Conservation (phyloP, 2,888 invertebrate species). For the Osmoderma eremita region DNA sequence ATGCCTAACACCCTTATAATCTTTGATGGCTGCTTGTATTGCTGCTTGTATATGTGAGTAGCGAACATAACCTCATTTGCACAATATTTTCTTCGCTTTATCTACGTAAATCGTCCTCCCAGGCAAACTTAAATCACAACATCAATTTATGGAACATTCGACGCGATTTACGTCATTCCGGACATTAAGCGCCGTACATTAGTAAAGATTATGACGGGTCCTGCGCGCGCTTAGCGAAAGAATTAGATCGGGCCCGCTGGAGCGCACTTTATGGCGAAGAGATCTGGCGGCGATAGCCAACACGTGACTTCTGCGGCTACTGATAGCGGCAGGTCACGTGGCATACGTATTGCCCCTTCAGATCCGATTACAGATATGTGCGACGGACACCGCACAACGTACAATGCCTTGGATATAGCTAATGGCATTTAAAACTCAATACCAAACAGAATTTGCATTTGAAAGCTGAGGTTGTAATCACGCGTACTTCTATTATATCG, state of each 20-base stretch:
- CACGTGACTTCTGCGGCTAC: slow-evolving; percentile 62
- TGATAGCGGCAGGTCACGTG: slow-evolving; percentile 63
- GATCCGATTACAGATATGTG: slow-evolving; percentile 49
- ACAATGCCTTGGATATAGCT: not conserved
- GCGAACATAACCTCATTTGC: too few relatives aligned
- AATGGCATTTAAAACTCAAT: not conserved
- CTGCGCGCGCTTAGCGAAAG: slow-evolving; percentile 42
- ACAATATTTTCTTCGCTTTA: too few relatives aligned
- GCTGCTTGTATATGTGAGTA: too few relatives aligned
- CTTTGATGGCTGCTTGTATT: too few relatives aligned
- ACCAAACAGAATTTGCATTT: not conserved
- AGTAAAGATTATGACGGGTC: slow-evolving; percentile 47
- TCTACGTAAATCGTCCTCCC: too few relatives aligned
- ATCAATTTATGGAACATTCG: too few relatives aligned
- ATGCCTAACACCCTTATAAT: too few relatives aligned
- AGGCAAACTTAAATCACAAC: too few relatives aligned
- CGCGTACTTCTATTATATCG: not conserved
- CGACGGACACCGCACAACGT: slow-evolving; percentile 16
- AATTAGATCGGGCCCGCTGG: slow-evolving; percentile 43
- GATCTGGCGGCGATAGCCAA: slow-evolving; percentile 59
- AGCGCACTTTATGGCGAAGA: slow-evolving; percentile 55
- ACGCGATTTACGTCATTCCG: slow-evolving; percentile 13
- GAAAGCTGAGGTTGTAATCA: not conserved
- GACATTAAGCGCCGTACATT: slow-evolving; percentile 43
- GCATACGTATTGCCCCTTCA: slow-evolving; percentile 52